Base-by-base conservation (phyloP, 2,113 vertebrate species). In the Struthio camelus region DNA sequence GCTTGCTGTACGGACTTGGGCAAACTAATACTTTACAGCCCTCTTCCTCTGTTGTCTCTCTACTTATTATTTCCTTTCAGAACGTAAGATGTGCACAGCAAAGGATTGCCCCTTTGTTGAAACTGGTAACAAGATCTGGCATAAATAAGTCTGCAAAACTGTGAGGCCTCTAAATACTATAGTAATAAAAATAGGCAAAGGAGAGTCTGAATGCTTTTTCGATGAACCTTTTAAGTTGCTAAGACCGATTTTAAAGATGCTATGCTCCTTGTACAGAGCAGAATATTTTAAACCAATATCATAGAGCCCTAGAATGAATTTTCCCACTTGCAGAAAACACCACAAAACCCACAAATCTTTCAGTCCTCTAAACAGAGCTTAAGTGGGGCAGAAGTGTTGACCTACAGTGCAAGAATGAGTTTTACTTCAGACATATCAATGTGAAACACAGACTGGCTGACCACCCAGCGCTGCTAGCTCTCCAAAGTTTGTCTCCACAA, bases 111-210 rank as follows among this genome's bases (percentile, higher is more conserved):
- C 34, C 42, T 65, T 51, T 51, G 72, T 54, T 56, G 75, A 81
- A 87, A 93, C 56, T 42, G 32, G 66, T 88, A 84, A 94, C 20
- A 84, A 59, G 51, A 93, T 82, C 69, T 88, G 51, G 64, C 67
- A 67, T 25, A 79, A 90, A 28, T 75, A 71, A 54, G 42, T 61
- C 93, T 64, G 69, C 32, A 89, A 83, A 94, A 71, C 10, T 3
- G 0, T 2, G 2, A 6, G 38, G 44, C 62, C 88, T 85, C 58
- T 34, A 19, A 90, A 67, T 4, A 71, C 50, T 36, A 30, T 10
- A 48, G 51, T 1, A 82, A 71, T 44, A 86, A 88, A 87, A 80
- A 46, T 32, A 84, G n/a, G n/a, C n/a, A n/a, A n/a, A n/a, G n/a
- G n/a, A n/a, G n/a, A n/a, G n/a, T n/a, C n/a, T n/a, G n/a, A n/a